A percentile compares a stretch with the other conserved stretches of the same genome.
Conservation (phyloP, 2,888 invertebrate genomes). For the Torymus texanus region DNA sequence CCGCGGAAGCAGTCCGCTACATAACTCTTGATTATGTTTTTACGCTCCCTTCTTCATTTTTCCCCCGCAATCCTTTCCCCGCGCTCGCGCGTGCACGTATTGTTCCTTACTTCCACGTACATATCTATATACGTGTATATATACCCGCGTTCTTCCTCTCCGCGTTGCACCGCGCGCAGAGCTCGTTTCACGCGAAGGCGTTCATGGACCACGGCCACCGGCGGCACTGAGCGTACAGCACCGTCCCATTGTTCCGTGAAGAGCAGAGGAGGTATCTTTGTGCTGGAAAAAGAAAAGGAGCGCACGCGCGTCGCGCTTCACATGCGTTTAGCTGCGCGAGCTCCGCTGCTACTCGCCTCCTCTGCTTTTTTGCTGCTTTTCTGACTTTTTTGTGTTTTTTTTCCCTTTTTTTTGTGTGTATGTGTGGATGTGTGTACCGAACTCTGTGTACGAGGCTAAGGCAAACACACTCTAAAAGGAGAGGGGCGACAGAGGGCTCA, state of each 20-base stretch:
- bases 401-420: neutral
- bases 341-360: neutral
- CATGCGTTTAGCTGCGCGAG: conserved; percentile 37
- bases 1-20: conserved; percentile 24
- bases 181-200: conserved; percentile 29
- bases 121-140: conserved; percentile 13
- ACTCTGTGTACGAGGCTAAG: neutral
- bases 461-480: conserved; percentile 11
- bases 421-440: no score
- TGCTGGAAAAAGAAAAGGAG: conserved; percentile 6
- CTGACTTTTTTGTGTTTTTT: neutral
- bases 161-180: neutral
- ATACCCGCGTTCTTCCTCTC: conserved; percentile 38
- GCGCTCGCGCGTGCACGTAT: conserved; percentile 19
- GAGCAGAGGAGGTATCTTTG: conserved; percentile 33
- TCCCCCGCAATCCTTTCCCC: neutral
- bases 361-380: conserved; percentile 2
- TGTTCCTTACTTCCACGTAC: conserved; percentile 46
- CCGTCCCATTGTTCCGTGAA: conserved; percentile 60
- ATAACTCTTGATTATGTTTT: conserved; percentile 50
- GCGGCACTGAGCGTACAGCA: conserved; percentile 51
- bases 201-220: conserved; percentile 55
- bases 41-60: conserved; percentile 17
- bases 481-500: neutral
- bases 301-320: conserved; percentile 42